Base-by-base conservation (phyloP, 1,140 invertebrate genomes). In the Aphelenchoides besseyi region DNA sequence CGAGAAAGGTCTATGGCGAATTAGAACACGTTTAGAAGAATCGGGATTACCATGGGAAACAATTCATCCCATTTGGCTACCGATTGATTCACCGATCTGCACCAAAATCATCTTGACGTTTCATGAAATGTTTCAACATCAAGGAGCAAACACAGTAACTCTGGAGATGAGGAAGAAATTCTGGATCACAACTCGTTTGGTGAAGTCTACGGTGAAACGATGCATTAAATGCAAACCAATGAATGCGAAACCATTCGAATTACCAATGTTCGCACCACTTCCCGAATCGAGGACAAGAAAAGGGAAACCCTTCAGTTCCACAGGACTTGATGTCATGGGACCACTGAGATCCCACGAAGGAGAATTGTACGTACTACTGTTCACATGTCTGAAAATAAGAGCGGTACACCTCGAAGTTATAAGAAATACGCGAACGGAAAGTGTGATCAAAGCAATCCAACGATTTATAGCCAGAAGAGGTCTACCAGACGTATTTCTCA, bases 11-110 rank as follows among this genome's bases (percentile, higher is more conserved):
- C 12, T 48, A 16, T 48, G 41, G 41, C 41, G 41, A 16, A 16
- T 48, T 12, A 48, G 23, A 48, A 48, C 41, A 16, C 41, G 41
- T 16, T 23, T 48, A 23, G 41, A 48, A 12, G 41, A 48, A 23
- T 48, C 57, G 9, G 57, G 18, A 59, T 18, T 9, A 41, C 9
- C 57, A 18, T 8, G 18, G 18, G 23, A 59, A 9, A 26, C 57
- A 41, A 41, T 9, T 8, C 9, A 59, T 26, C 57, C 57, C 30
- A 41, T 59, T 18, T 59, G 57, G 57, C 57, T 59, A 41, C 57
- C 57, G 8, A 18, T 41, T 8, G 57, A 59, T 8, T 48, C 41
- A 23, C 12, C 41, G 12, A 23, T 23, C 12, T 16, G 12, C 12
- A 23, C 41, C 41, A 48, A 48, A 48, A 12, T 48, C 41, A 23